Evolutionary conservation across 2,797 vertebrate genomes (phyloP).

Genomic region (Graptemys geographica): DNA sequence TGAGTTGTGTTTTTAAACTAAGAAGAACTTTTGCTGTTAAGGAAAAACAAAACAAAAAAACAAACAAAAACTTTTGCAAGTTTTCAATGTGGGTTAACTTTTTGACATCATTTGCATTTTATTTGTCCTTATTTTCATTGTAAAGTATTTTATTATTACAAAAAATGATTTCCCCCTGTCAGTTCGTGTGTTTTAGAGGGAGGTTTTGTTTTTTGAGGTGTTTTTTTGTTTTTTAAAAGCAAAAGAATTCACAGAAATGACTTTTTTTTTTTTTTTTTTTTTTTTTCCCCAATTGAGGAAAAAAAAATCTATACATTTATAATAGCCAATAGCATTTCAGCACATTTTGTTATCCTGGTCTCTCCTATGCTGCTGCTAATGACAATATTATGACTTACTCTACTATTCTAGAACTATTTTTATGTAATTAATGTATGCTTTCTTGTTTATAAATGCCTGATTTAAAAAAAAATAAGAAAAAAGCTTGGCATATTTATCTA

Average conservation of each 20-base stretch:
- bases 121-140: conserved; percentile 80
- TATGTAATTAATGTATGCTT: conserved; percentile 96
- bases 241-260: conserved; percentile 74
- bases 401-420: conserved; percentile 96
- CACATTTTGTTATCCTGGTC: conserved; percentile 81
- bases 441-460: conserved; percentile 96
- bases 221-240: conserved; percentile 59
- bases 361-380: conserved; percentile 95
- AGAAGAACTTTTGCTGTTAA: conserved; percentile 85
- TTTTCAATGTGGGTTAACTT: conserved; percentile 63
- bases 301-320: conserved; percentile 75
- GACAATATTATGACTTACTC: conserved; percentile 89
- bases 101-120: conserved; percentile 53
- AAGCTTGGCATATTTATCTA: conserved; percentile 92
- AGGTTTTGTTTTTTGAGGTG: neutral
- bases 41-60: conserved; percentile 70
- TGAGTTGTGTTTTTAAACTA: conserved; percentile 88
- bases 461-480: conserved; percentile 85
- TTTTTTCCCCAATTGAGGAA: conserved; percentile 77
- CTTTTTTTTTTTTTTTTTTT: conserved; percentile 46
- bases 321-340: conserved; percentile 80
- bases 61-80: conserved; percentile 56
- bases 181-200: conserved; percentile 57
- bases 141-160: conserved; percentile 83
- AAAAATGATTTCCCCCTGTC: conserved; percentile 60